These are phyloP conservation scores for Sipha flava DNA, from an alignment of 1,140 invertebrate genomes.

Conservation along the genomic window DNA sequence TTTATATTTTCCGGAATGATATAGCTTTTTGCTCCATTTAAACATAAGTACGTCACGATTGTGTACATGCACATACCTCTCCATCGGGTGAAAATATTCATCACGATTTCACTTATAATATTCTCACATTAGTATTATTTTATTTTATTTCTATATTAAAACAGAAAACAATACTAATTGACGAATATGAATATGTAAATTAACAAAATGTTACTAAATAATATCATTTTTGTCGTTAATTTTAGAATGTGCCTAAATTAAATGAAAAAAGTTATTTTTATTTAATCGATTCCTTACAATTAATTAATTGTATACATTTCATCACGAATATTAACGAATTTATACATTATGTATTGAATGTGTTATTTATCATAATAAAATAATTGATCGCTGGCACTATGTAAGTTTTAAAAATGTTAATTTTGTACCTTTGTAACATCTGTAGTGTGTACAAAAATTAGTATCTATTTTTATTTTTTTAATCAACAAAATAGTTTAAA, in stretches of 20 bases:
- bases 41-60: no score
- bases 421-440: no score
- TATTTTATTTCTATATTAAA: neutral
- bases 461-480: neutral
- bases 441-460: no score
- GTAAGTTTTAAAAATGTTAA: neutral
- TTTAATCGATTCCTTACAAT: no score
- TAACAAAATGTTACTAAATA: neutral
- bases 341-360: no score
- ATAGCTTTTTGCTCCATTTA: neutral
- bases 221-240: neutral
- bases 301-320: no score
- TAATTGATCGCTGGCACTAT: neutral
- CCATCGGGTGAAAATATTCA: no score
- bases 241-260: neutral
- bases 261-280: no score
- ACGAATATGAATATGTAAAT: neutral
- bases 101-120: no score
- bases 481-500: neutral
- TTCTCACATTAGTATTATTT: no score
- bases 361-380: neutral
- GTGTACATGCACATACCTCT: no score
- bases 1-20: neutral
- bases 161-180: neutral
- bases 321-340: no score